Evolutionary conservation across 1,140 invertebrate genomes (phyloP).

Genomic region (Oreohelix idahoensis): DNA sequence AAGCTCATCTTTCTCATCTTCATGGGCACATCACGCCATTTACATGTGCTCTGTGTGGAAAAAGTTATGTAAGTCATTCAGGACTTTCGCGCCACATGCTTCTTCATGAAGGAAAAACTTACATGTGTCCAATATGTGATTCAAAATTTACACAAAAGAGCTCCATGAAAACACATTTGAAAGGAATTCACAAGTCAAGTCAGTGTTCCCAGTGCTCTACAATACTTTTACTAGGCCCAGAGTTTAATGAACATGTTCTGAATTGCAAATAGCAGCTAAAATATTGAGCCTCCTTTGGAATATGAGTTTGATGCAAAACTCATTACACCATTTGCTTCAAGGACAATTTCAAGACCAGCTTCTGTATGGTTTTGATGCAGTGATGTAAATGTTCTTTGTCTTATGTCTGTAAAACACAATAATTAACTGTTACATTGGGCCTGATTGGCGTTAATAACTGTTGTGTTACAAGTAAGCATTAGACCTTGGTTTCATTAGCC

Average conservation of each 20-base stretch:
- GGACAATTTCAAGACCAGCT: neutral
- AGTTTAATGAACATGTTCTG: constrained; percentile 12
- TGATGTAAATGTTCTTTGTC: too few species aligned
- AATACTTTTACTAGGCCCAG: neutral
- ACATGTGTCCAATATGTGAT: constrained; percentile 25
- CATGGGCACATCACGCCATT: constrained; percentile 1
- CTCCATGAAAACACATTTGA: constrained; percentile 7
- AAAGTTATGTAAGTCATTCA: constrained; percentile 23
- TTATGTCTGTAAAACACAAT: too few species aligned
- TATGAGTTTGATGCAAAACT: too few species aligned
- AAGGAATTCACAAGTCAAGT: constrained; percentile 2
- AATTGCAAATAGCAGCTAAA: neutral
- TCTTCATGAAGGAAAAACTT: constrained; percentile 19
- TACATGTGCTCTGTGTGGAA: constrained; percentile 21
- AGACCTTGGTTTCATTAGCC: too few species aligned
- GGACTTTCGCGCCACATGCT: constrained; percentile 27
- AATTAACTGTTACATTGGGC: too few species aligned
- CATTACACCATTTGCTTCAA: neutral
- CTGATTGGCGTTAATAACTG: too few species aligned
- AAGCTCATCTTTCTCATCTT: constrained; percentile 4
- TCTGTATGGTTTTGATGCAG: neutral
- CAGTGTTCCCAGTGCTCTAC: constrained; percentile 8
- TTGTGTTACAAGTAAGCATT: too few species aligned
- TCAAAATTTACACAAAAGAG: constrained; percentile 22
- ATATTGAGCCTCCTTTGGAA: neutral